Percentiles rank a stretch among this genome's conserved stretches.
These are phyloP conservation scores for Macrobrachium rosenbergii DNA, from an alignment of 1,140 invertebrate species.

Conservation along the genomic window DNA sequence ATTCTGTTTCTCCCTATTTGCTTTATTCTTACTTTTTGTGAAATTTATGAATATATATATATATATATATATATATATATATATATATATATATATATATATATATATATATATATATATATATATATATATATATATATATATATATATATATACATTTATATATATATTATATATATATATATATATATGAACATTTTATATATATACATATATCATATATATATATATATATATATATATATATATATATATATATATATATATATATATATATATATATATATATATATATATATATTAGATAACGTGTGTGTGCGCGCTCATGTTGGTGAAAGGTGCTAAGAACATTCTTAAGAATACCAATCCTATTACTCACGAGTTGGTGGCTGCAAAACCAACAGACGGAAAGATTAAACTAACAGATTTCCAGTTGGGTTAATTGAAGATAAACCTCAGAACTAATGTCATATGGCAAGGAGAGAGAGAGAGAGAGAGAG, in stretches of 20 bases:
- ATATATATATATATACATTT: neutral
- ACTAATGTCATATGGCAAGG: too few relatives aligned
- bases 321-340: too few relatives aligned
- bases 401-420: too few relatives aligned
- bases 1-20: too few relatives aligned
- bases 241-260: slow-evolving; percentile 24
- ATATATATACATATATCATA: too few relatives aligned
- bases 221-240: neutral
- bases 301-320: neutral
- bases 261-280: slow-evolving; percentile 13
- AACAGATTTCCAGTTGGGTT: too few relatives aligned
- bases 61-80: neutral
- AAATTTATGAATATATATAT: neutral
- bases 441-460: too few relatives aligned
- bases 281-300: slow-evolving; percentile 23
- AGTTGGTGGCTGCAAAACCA: too few relatives aligned
- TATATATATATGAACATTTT: neutral
- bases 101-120: slow-evolving; percentile 1
- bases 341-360: too few relatives aligned
- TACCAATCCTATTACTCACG: too few relatives aligned
- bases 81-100: neutral
- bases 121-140: slow-evolving; percentile 17
- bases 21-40: too few relatives aligned
- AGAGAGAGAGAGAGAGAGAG: too few relatives aligned
- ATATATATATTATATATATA: neutral